Evolutionary conservation across 2,797 vertebrate species (phyloP).

Genomic region (Aphelocoma californica): DNA sequence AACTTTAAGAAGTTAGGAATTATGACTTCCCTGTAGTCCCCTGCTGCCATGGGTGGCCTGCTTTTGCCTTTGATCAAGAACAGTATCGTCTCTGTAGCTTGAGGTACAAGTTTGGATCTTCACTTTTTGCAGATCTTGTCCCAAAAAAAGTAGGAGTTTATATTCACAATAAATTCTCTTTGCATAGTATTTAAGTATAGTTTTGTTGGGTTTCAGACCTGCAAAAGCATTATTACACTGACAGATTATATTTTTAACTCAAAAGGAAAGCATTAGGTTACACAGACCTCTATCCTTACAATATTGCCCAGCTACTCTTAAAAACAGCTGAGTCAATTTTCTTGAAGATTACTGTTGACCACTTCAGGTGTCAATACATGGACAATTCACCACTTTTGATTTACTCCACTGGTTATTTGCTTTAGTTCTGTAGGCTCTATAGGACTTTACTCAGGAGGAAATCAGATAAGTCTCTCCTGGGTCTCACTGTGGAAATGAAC

Average conservation of each 20-base stretch:
- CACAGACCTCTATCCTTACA: not conserved
- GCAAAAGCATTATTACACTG: not conserved
- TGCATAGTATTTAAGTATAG: not conserved
- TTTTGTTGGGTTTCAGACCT: not conserved
- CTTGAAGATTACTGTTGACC: not conserved
- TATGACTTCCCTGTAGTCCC: not conserved
- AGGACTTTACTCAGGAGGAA: not conserved
- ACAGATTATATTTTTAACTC: not conserved
- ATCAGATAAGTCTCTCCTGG: not conserved
- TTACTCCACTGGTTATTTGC: not conserved
- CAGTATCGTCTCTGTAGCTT: not conserved
- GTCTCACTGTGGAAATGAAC: not conserved
- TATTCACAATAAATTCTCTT: not conserved
- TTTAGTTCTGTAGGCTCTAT: not conserved
- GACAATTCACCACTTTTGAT: not conserved
- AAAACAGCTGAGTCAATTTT: not conserved
- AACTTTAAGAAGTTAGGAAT: too few relatives aligned
- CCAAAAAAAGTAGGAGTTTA: not conserved
- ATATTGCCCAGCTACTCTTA: not conserved
- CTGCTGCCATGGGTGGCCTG: not conserved
- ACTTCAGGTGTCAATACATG: not conserved
- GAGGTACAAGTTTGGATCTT: not conserved
- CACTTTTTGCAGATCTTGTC: not conserved
- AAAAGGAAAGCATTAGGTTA: not conserved
- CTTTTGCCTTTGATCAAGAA: not conserved